A percentile compares a stretch with the other conserved stretches of the same genome.
Conservation (phyloP, 2,888 invertebrate genomes). For the Tetranychus truncatus region DNA sequence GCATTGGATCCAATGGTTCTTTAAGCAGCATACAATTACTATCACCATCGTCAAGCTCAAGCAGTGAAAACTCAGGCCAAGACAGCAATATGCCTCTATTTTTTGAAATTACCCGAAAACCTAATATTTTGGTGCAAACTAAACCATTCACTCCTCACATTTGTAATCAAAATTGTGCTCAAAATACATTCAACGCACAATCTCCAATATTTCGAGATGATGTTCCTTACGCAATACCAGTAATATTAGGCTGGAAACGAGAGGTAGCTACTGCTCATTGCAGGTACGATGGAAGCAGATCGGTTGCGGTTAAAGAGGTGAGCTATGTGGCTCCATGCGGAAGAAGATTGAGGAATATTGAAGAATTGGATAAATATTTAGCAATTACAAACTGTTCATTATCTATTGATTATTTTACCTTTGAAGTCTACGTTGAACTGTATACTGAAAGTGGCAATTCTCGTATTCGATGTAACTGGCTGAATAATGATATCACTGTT, state of each 20-base stretch:
- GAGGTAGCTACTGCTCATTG: background rate
- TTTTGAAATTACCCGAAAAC: background rate
- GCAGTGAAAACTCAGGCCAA: background rate
- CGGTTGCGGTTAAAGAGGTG: constrained; percentile 27
- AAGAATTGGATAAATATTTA: constrained; percentile 58
- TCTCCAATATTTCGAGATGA: background rate
- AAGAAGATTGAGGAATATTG: constrained; percentile 49
- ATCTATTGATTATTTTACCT: constrained; percentile 77
- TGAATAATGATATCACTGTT: constrained; percentile 46
- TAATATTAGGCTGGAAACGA: constrained; percentile 7
- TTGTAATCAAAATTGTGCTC: constrained; percentile 1
- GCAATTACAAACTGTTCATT: constrained; percentile 48
- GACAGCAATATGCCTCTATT: background rate
- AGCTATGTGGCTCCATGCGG: constrained; percentile 60
- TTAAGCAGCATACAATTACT: background rate
- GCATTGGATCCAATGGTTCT: background rate
- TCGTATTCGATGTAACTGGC: background rate
- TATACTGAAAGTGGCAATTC: background rate
- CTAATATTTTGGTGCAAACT: background rate
- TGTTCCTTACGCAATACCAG: constrained; percentile 3
- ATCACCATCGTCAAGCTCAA: background rate
- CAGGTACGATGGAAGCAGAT: background rate
- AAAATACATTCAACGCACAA: background rate
- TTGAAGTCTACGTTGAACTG: constrained; percentile 39
- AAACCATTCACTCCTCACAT: background rate